A percentile compares a stretch with the other conserved stretches of the same genome.
Evolutionary conservation across 1,140 invertebrate species (phyloP).

Genomic region (Diploscapter pachys): DNA sequence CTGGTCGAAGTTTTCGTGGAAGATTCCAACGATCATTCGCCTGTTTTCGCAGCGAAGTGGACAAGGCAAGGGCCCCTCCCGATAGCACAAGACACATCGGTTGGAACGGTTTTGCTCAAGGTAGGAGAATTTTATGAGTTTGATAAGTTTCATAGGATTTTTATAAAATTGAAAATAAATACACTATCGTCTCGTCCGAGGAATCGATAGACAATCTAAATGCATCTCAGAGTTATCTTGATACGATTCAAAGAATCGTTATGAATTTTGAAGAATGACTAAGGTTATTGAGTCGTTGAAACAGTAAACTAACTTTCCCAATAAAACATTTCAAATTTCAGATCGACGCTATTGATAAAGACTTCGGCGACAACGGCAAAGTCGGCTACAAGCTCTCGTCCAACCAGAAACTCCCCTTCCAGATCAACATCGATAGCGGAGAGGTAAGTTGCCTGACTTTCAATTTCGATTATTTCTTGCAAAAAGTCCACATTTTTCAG

Average conservation of each 20-base stretch:
- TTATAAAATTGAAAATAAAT: too few species aligned
- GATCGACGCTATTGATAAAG: slow-evolving; percentile 73
- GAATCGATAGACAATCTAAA: too few species aligned
- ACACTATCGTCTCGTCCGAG: too few species aligned
- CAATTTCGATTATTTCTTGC: neutral
- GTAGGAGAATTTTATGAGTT: neutral
- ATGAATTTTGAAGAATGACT: neutral
- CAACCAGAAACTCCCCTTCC: slow-evolving; percentile 19
- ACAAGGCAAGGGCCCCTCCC: slow-evolving; percentile 19
- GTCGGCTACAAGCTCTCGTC: slow-evolving; percentile 32
- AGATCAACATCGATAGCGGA: slow-evolving; percentile 30
- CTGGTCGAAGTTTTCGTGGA: slow-evolving; percentile 52
- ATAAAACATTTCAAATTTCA: neutral
- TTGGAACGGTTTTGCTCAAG: slow-evolving; percentile 59
- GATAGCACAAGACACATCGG: slow-evolving; percentile 25
- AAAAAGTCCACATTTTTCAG: neutral
- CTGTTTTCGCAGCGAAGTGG: slow-evolving; percentile 27
- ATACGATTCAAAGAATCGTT: too few species aligned
- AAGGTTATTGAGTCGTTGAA: neutral
- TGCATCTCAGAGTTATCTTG: too few species aligned
- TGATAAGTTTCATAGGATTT: too few species aligned
- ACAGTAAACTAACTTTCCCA: neutral
- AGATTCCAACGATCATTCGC: slow-evolving; percentile 59
- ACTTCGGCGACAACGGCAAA: slow-evolving; percentile 73
- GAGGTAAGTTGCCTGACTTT: slow-evolving; percentile 17